Conservation (phyloP, 1,140 invertebrate genomes). For the Venustaconcha ellipsiformis region DNA sequence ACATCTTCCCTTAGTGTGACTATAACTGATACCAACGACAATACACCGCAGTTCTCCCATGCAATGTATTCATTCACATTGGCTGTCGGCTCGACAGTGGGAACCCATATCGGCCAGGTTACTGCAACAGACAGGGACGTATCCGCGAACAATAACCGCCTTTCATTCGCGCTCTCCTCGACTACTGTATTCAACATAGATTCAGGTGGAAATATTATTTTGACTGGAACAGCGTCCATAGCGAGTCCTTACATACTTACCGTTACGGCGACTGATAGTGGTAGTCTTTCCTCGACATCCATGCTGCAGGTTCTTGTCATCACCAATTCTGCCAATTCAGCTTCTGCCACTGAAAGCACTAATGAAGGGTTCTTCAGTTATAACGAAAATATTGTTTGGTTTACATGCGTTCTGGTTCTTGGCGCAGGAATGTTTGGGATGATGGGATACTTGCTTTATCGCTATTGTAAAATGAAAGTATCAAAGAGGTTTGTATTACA, state of each 20-base stretch:
- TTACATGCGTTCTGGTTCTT: too few relatives aligned
- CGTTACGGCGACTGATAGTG: slow-evolving; percentile 26
- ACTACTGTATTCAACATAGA: neutral
- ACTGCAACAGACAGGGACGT: slow-evolving; percentile 71
- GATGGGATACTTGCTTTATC: too few relatives aligned
- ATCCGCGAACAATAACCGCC: slow-evolving; percentile 7
- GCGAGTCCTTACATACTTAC: slow-evolving; percentile 6
- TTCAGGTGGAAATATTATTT: neutral
- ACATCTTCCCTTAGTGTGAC: slow-evolving; percentile 32
- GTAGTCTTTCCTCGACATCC: neutral
- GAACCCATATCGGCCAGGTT: slow-evolving; percentile 77
- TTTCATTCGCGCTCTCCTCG: neutral
- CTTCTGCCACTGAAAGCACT: too few relatives aligned
- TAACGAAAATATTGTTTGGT: too few relatives aligned
- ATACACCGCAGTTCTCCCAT: slow-evolving; percentile 53
- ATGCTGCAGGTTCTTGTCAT: too few relatives aligned
- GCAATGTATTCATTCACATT: slow-evolving; percentile 82
- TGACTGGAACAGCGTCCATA: neutral
- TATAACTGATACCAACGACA: slow-evolving; percentile 46
- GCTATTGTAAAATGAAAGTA: too few relatives aligned
- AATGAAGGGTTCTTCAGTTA: too few relatives aligned
- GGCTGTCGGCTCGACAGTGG: slow-evolving; percentile 80
- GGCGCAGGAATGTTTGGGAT: too few relatives aligned
- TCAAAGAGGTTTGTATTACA: too few relatives aligned
- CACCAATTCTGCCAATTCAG: too few relatives aligned